Conservation (phyloP, 1,140 invertebrate genomes). For the Papilio aristodemus region DNA sequence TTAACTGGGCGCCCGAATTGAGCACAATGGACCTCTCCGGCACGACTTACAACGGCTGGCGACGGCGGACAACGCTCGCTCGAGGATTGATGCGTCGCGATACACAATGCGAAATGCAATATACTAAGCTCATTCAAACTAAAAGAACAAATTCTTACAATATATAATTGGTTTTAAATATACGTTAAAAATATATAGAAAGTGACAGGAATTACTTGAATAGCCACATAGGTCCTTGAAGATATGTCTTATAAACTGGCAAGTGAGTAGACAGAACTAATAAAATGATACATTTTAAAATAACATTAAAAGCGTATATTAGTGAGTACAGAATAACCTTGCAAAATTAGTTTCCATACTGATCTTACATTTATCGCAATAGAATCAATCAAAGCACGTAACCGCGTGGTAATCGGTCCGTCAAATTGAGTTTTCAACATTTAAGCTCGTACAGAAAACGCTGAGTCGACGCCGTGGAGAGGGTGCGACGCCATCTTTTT, state of each 20-base stretch:
- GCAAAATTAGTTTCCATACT: no score
- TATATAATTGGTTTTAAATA: no score
- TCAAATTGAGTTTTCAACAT: conserved; percentile 71
- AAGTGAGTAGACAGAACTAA: no score
- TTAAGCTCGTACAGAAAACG: conserved; percentile 65
- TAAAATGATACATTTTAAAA: no score
- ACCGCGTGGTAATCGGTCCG: conserved; percentile 65
- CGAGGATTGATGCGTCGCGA: conserved; percentile 10
- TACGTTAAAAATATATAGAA: no score
- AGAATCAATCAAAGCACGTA: conserved; percentile 49
- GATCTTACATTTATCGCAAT: background rate
- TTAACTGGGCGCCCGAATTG: conserved; percentile 68
- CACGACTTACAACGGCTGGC: conserved; percentile 56
- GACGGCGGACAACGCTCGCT: conserved; percentile 34
- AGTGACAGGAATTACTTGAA: no score
- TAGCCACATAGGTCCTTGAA: no score
- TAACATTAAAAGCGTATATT: no score
- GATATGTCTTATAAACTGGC: no score
- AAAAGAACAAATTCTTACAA: background rate
- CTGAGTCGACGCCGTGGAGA: conserved; percentile 57
- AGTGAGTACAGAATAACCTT: no score
- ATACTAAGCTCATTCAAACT: background rate
- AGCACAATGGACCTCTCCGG: conserved; percentile 62
- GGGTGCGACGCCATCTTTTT: conserved; percentile 52
- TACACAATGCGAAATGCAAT: background rate